Base-by-base conservation (phyloP, 2,113 vertebrate species). In the Mus pahari region DNA sequence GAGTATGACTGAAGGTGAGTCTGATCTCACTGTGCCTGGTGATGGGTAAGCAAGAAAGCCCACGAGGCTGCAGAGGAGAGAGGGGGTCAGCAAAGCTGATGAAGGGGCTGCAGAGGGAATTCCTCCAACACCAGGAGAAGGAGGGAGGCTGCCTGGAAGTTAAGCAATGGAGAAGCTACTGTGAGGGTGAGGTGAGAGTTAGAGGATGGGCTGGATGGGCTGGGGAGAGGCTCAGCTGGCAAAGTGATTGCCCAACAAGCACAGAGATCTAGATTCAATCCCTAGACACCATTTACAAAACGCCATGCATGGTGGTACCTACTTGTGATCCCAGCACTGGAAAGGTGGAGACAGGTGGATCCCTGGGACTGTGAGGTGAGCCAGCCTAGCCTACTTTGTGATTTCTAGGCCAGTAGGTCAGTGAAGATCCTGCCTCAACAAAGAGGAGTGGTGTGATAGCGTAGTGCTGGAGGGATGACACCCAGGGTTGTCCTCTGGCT, bases 1-100 rank as follows among this genome's bases (percentile, higher is more conserved):
- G 16, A 3, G 14, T n/a, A 11, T 31, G 78, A 7, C 60, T 4
- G 4, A 1, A 66, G 75, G 62, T 0, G 0, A 24, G 5, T 13
- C 24, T 8, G 45, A 66, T 24, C 3, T 68, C 36, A 66, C 24
- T 39, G 22, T 42, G 2, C 60, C 45, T 50, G 12, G 48, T 2
- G 1, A 39, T 42, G 39, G 19, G 19, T 60, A 19, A 36, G 19
- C 3, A 58, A 36, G 11, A 45, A 62, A 48, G 55, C 28, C 2
- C 7, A 3, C 26, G 71, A 28, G 2, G 11, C 39, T 60, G 24
- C 50, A 55, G 60, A 28, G 16, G 33, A 53, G 42, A 50, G 86
- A 31, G 24, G 22, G 11, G 20, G 24, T 17, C 19, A 16, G 7
- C 7, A 5, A 5, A 31, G 62, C 48, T 90, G 74, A 50, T 31